Base-by-base conservation (phyloP, 2,888 invertebrate genomes). In the Mythimna loreyi region DNA sequence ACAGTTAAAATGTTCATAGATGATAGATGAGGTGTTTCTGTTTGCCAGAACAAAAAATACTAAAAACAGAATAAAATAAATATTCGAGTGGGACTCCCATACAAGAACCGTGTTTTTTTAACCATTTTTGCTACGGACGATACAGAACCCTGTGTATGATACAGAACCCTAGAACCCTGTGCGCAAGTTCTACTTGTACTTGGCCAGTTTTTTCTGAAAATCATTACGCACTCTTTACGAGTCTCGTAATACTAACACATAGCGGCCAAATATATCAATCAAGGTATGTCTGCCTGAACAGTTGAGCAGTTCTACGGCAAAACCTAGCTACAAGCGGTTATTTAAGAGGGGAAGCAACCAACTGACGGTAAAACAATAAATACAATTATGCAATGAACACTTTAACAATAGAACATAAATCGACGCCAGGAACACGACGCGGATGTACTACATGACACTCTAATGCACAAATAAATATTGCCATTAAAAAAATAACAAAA, bases 381-480 rank as follows among this genome's bases (percentile, higher is more conserved):
- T 69, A 79, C 71, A 82, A 85, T 87, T 87, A 81, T 83, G 83
- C 73, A 83, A 84, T 80, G 58, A 83, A 83, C 69, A 81, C 67
- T 83, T 81, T 82, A 86, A 90, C 87, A 90, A 89, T 88, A 78
- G 83, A 72, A 84, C 80, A 81, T 86, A 87, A 88, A 88, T 85
- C 83, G 85, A 82, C 67, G 68, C 81, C 78, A 84, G 81, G 70
- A 85, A 82, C 72, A 74, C 72, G 84, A 87, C 77, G 82, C 87
- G 88, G 89, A 90, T 87, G 87, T 87, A 86, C 55, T 83, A 74
- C 79, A 78, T 80, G 74, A 77, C 75, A 78, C 82, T 85, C 89
- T 93, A 92, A 93, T 92, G 91, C 87, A 86, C 78, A 92, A 92
- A 94, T 94, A 94, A 93, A 86, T 84, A 81, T 84, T 84, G 81